Evolutionary conservation across 2,888 invertebrate species (phyloP).

Genomic region (Neuroscelio doddi): DNA sequence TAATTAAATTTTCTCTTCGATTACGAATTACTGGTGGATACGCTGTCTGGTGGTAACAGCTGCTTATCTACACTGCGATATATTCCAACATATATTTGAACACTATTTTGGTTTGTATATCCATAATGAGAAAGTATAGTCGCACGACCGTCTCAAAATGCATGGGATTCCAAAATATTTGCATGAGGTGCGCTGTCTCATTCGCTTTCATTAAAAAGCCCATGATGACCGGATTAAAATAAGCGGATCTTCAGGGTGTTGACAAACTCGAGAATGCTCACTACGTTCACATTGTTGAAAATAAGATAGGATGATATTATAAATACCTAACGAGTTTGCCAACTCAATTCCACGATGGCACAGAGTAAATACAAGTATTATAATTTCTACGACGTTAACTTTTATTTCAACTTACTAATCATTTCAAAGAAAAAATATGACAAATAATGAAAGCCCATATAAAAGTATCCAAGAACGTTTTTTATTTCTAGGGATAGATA

Average conservation of each 20-base stretch:
- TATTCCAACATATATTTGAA: neutral
- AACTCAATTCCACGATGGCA: slow-evolving; percentile 6
- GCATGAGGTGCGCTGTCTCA: neutral
- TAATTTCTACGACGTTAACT: no score
- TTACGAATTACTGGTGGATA: slow-evolving; percentile 17
- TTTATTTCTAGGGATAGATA: no score
- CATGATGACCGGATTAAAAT: neutral
- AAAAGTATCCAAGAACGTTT: no score
- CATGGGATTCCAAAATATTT: neutral
- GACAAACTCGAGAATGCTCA: neutral
- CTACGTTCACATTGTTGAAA: neutral
- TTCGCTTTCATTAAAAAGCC: neutral
- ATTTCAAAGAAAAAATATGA: no score
- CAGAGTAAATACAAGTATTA: no score
- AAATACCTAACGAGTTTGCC: slow-evolving; percentile 1
- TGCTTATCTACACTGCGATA: slow-evolving; percentile 8
- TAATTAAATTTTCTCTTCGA: slow-evolving; percentile 29
- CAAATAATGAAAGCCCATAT: no score
- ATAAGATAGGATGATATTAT: neutral
- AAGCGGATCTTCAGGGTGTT: neutral
- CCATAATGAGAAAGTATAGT: neutral
- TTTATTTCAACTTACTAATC: no score
- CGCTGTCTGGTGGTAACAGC: slow-evolving; percentile 8
- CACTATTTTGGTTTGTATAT: neutral
- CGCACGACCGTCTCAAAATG: neutral